Conservation (phyloP, 2,888 invertebrate species). For the Alloplasta piceator region DNA sequence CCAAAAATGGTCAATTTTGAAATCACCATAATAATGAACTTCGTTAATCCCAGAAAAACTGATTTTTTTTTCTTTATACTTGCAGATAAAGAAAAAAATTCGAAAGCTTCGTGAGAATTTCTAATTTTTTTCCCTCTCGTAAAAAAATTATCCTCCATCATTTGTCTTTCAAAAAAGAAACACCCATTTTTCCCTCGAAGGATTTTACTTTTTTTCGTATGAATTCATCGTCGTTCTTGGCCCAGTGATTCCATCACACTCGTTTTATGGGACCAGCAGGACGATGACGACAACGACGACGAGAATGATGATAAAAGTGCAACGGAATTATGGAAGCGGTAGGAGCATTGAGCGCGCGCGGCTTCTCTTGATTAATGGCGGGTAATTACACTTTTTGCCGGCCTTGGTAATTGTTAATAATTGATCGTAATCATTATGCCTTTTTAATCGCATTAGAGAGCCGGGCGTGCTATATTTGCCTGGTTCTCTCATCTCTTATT, state of each 20-base stretch:
- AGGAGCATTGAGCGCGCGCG: constrained; percentile 56
- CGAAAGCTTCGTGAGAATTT: no score
- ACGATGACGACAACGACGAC: constrained; percentile 29
- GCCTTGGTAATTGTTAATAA: constrained; percentile 81
- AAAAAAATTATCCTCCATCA: background rate
- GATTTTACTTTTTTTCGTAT: background rate
- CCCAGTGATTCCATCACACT: constrained; percentile 31
- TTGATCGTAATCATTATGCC: constrained; percentile 81
- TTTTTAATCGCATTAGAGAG: constrained; percentile 79
- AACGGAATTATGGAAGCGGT: constrained; percentile 60
- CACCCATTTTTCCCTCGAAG: background rate
- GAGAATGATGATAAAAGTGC: constrained; percentile 42
- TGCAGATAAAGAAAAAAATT: background rate
- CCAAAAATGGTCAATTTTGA: no score
- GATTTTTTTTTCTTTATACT: no score
- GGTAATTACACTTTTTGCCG: constrained; percentile 80
- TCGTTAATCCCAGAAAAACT: no score
- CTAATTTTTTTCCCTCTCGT: no score
- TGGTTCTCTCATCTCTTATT: constrained; percentile 54
- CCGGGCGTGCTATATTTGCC: constrained; percentile 59
- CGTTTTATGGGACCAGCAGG: background rate
- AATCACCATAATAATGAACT: no score
- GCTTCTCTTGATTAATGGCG: constrained; percentile 78
- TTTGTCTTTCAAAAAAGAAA: background rate
- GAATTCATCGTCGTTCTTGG: constrained; percentile 21